Percentiles rank a stretch among this genome's conserved stretches.
phyloP scores from a whole-genome alignment of 2,797 vertebrate species.

The Simalia tracyae region DNA sequence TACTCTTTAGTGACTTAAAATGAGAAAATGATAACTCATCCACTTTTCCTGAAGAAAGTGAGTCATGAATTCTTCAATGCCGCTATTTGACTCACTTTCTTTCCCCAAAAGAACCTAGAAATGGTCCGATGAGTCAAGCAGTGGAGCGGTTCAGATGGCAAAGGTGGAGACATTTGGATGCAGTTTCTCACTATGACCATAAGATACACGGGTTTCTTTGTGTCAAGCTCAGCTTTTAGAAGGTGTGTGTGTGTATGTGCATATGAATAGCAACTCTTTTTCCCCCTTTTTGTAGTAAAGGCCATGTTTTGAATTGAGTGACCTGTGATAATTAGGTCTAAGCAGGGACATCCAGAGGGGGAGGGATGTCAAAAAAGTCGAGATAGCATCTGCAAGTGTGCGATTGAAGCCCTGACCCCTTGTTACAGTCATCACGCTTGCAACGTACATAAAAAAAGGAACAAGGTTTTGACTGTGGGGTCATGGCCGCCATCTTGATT shows the following conservation, averaged over 20 bases:
- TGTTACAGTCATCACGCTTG: no score
- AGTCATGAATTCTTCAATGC: constrained; percentile 42
- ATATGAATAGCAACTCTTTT: no score
- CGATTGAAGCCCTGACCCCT: no score
- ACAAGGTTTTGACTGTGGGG: no score
- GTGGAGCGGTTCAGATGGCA: constrained; percentile 1
- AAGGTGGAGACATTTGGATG: neutral
- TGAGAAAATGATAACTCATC: neutral
- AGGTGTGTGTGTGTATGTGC: no score
- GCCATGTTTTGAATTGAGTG: neutral
- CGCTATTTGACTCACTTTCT: constrained; percentile 41
- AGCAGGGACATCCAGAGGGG: no score
- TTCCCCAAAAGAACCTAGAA: constrained; percentile 35
- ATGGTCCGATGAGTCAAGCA: constrained; percentile 32
- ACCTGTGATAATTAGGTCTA: no score
- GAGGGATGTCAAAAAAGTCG: no score
- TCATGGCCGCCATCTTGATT: no score
- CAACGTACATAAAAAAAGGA: no score
- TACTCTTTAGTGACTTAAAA: constrained; percentile 46
- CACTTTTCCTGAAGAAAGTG: constrained; percentile 41
- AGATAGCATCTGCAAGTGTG: no score
- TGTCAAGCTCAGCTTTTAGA: neutral
- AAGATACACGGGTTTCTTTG: constrained; percentile 9
- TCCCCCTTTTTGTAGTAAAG: neutral
- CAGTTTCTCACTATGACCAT: constrained; percentile 23